Base-by-base conservation (phyloP, 2,797 vertebrate species). In the Esox lucius region DNA sequence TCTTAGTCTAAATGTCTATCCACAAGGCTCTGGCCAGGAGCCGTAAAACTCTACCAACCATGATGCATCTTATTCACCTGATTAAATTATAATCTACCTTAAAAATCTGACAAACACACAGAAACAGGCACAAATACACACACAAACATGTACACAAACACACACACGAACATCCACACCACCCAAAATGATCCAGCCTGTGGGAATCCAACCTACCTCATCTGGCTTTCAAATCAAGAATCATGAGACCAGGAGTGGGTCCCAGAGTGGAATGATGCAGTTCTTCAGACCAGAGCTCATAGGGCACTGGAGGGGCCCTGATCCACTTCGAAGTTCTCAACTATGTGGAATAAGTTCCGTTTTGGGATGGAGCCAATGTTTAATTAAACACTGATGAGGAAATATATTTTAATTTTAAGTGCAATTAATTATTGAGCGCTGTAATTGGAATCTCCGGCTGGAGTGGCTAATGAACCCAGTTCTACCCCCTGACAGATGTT, bases 321-420 rank as follows among this genome's bases (percentile, higher is more conserved):
- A 6, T 2, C 39, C 39, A 42, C 39, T 56, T n/a, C 0, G 8
- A 12, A 22, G n/a, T 22, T 22, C 19, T 22, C 19, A 19, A n/a
- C 53, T 56, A 22, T 56, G 5, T 16, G 19, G 53, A 3, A 56
- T 56, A 56, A 8, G n/a, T n/a, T 56, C 8, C 8, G n/a, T 11
- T 56, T 22, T 56, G n/a, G 8, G 53, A 56, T n/a, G n/a, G 53
- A 79, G 78, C 83, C 93, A 92, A 85, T 95, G 92, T 95, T 98
- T 98, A 97, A 99, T 98, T 96, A 96, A 97, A 95, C 94, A 94
- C 95, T 98, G 96, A 97, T 97, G 96, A 97, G 96, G 96, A 99
- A 96, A 96, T 96, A 95, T 95, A 95, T 97, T 42, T 98, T 97
- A 97, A 98, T 97, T 97, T 97, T 92, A 95, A 97, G 95, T 95